Evolutionary conservation across 2,113 vertebrate species (phyloP), one percentile per base, ranked within the genome.

Genomic region (Uria aalge): DNA sequence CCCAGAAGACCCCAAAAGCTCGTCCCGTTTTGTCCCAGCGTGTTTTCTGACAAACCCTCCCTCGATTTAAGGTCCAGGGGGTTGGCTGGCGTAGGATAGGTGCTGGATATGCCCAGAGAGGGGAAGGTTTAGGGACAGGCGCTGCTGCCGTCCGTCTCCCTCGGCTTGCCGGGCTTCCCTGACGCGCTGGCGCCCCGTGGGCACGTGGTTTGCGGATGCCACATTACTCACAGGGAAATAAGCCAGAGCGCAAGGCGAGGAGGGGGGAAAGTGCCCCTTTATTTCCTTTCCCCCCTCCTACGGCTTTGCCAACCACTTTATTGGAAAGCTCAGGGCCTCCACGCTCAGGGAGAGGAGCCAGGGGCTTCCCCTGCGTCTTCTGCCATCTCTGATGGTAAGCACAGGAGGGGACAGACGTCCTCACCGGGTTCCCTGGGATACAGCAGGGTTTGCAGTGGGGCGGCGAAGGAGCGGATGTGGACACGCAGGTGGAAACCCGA

Each of bases 161-260:
- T 53, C 3, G 21, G 27, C 27, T 62, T 30, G 17, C 32, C 23
- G 8, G 40, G 32, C 73, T 60, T 10, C 53, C 34, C 43, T 4
- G 19, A 34, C 8, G 3, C 15, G 2, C n/a, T 4, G 9, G 45
- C 4, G 4, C 12, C 36, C 36, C 1, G 2, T 4, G 3, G 32
- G 40, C 7, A 2, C 17, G 13, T 30, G 56, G 34, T 47, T 29
- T 76, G 57, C 19, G 36, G 21, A 21, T 20, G 30, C 36, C 8
- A 1, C 3, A 2, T 43, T 45, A 36, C n/a, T 13, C 6, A 0
- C 5, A 9, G 63, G 77, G 20, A 56, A 56, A 80, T 2, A 52
- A 56, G 40, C 38, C 40, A 5, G 38, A 23, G 26, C 26, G 3
- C 40, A 14, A 55, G 40, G 36, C 2, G 5, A 11, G 7, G 15